These are phyloP conservation scores for Corvus cornix DNA, from an alignment of 2,113 vertebrate species.

Conservation along the genomic window DNA sequence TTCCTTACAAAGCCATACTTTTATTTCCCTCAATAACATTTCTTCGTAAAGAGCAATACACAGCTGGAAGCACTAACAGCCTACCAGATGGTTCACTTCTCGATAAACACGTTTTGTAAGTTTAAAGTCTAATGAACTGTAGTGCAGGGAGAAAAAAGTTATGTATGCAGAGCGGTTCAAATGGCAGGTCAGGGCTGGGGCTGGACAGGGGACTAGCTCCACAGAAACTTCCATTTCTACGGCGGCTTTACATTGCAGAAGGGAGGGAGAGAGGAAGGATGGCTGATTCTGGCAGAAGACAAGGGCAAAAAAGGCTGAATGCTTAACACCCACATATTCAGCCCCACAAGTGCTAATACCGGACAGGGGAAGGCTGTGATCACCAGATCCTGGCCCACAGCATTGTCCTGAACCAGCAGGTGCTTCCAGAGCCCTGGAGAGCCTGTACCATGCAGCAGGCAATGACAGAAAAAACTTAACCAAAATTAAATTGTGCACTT, in stretches of 20 bases:
- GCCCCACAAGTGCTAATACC: not conserved
- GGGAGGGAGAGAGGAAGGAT: not conserved
- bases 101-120: not conserved
- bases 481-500: not conserved
- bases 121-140: constrained; percentile 52
- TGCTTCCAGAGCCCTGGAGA: not conserved
- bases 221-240: not conserved
- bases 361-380: not conserved
- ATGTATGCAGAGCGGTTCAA: not conserved
- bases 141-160: constrained; percentile 30
- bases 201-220: not conserved
- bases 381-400: not conserved
- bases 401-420: not conserved
- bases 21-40: not conserved
- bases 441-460: not conserved
- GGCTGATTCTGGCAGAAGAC: not conserved
- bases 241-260: not conserved
- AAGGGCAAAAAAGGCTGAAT: not conserved
- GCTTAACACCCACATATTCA: not conserved
- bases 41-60: not conserved
- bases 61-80: constrained; percentile 43
- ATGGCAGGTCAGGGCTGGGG: constrained; percentile 10
- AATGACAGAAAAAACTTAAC: not conserved
- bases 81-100: constrained; percentile 49
- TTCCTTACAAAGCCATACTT: constrained; percentile 14